phyloP scores from a whole-genome alignment of 2,797 vertebrate species.

The Hapalemur alaotrensis region DNA sequence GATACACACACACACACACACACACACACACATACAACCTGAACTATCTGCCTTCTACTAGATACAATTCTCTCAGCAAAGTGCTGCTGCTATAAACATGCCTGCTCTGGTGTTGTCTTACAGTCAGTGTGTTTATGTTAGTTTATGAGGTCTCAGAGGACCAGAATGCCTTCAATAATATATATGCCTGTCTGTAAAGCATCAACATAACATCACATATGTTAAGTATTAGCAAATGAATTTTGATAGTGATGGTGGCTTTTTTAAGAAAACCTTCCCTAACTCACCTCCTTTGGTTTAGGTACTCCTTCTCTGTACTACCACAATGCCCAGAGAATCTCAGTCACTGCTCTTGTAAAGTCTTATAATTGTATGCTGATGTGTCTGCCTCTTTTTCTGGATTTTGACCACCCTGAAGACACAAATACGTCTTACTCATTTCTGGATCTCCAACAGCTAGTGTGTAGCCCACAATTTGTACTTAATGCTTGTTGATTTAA shows the following conservation, averaged over 20 bases:
- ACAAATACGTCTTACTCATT: background rate
- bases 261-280: background rate
- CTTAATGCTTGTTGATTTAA: background rate
- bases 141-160: background rate
- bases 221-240: background rate
- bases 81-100: background rate
- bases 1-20: background rate
- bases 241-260: background rate
- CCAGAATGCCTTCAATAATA: background rate
- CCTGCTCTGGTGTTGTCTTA: background rate
- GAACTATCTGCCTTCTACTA: background rate
- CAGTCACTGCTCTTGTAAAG: background rate
- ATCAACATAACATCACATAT: background rate
- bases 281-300: background rate
- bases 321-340: background rate
- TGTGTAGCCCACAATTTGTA: background rate
- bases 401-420: background rate
- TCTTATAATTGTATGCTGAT: background rate
- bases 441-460: background rate
- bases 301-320: background rate
- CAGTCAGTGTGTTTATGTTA: background rate
- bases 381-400: background rate
- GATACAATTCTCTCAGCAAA: background rate
- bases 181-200: background rate
- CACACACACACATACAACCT: background rate